Evolutionary conservation across 1,140 invertebrate genomes (phyloP), one percentile per base, ranked within the genome.

Genomic region (Euura saliciscinereae): DNA sequence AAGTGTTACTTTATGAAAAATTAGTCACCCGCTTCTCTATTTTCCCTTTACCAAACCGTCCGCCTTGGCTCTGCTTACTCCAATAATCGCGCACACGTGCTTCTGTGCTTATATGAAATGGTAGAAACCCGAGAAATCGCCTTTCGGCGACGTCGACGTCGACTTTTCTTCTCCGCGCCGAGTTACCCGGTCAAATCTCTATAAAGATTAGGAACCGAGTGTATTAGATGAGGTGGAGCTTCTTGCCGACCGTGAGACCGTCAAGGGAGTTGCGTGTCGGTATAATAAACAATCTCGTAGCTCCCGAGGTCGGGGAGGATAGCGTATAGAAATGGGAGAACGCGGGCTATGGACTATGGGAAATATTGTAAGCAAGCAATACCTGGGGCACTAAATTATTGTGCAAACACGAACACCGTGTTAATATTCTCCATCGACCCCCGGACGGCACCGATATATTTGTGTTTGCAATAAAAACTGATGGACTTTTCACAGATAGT

Each of bases 1-100:
- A 70, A 75, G 77, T 79, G 76, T 78, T 78, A 79, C 71, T 72
- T 59, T 80, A 82, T 81, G 79, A 81, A 82, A 81, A 80, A 80
- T 82, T 77, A 78, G 75, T 75, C 75, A 74, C 74, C 28, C 74
- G 76, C 76, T 78, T 11, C 51, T 59, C 13, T n/a, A 59, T 59
- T n/a, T 11, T 59, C 51, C 51, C 51, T 59, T 8, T 59, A 59
- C 13, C 8, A 11, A 59, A 28, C 28, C 28, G 28, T 28, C 28
- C 28, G 28, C 28, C 28, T 28, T 28, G 28, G 28, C 28, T 28
- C 28, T 28, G 28, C 28, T 1, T 28, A 28, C 28, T 28, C 28
- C 8, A 59, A 59, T 59, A 59, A 59, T 59, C 13, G 51, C 13
- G 13, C 51, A 59, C 51, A 59, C 51, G 51, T 59, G 51, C 13